Evolutionary conservation across 1,140 invertebrate species (phyloP).

Genomic region (Nebria ingens): DNA sequence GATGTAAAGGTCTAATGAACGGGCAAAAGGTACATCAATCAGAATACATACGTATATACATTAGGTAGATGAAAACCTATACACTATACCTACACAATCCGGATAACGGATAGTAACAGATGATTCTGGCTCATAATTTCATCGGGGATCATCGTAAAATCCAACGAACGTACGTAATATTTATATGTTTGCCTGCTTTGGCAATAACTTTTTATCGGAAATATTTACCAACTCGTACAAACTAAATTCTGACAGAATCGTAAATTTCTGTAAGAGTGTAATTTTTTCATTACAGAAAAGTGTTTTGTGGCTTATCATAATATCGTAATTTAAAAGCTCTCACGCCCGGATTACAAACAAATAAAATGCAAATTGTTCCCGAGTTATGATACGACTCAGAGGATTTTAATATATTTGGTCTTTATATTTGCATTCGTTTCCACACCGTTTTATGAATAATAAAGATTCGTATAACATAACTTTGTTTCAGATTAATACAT

Average conservation of each 20-base stretch:
- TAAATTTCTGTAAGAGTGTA: background rate
- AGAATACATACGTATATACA: background rate
- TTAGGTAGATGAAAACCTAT: background rate
- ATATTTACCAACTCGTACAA: background rate
- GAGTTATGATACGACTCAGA: background rate
- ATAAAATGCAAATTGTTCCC: constrained; percentile 6
- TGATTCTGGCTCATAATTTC: background rate
- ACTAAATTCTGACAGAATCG: background rate
- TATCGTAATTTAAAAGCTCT: background rate
- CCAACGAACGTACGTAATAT: background rate
- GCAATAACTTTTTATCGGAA: background rate
- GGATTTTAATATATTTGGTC: background rate
- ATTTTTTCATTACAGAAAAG: background rate
- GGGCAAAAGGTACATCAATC: background rate
- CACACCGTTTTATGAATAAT: background rate
- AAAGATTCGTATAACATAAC: too few relatives aligned
- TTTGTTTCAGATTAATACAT: too few relatives aligned
- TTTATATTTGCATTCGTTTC: background rate
- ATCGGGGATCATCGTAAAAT: background rate
- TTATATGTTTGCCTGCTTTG: background rate
- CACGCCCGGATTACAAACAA: background rate
- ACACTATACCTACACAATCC: too few relatives aligned
- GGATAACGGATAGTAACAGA: too few relatives aligned
- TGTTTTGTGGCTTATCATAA: constrained; percentile 1
- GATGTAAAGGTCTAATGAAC: background rate